Conservation (phyloP, 30 jellyfish, hydroid and myxozoan species). For the Aurelia sp. region DNA sequence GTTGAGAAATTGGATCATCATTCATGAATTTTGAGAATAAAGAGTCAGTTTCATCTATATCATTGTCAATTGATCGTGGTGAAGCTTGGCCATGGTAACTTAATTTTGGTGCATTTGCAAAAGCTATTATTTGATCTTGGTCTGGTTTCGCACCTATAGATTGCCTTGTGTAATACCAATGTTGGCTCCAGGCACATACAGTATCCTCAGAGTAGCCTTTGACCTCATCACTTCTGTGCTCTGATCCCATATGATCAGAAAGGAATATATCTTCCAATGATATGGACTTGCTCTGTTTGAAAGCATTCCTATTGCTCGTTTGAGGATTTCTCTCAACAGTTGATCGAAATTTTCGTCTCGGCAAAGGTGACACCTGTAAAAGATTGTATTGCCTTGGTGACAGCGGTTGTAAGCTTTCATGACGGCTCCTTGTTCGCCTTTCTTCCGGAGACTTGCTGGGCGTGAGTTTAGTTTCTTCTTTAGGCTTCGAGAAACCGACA, state of each 20-base stretch:
- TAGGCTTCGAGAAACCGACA: too few relatives aligned
- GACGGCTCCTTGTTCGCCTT: not conserved
- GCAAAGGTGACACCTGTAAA: not conserved
- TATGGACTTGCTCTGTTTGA: not conserved
- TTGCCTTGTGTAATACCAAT: constrained; percentile 5
- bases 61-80: not conserved
- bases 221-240: not conserved
- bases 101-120: not conserved
- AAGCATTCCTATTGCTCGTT: not conserved
- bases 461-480: too few relatives aligned
- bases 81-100: not conserved
- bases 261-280: not conserved
- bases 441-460: not conserved
- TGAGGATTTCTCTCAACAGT: not conserved
- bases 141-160: constrained; percentile 2
- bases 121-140: not conserved
- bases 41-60: not conserved
- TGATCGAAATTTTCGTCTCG: not conserved
- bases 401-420: not conserved
- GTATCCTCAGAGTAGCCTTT: not conserved
- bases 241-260: not conserved
- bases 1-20: not conserved
- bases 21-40: not conserved
- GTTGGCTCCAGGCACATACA: constrained; percentile 23
- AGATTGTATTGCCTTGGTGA: not conserved